These are phyloP conservation scores for Conistra vaccinii DNA, from an alignment of 2,888 invertebrate genomes.

Conservation along the genomic window DNA sequence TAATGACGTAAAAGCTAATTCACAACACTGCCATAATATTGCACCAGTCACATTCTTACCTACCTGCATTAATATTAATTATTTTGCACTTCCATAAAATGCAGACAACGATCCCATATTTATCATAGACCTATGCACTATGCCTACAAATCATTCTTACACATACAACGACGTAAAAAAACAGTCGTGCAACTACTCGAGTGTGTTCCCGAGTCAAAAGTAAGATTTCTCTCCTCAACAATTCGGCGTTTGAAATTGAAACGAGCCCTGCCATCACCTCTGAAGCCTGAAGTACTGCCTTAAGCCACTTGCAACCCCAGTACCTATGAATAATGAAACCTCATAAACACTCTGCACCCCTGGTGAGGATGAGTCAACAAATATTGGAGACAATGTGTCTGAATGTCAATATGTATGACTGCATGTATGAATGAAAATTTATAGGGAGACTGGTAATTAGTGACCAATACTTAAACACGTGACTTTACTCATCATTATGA, in stretches of 20 bases:
- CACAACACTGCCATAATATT: too few relatives aligned
- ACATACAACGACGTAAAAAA: not conserved
- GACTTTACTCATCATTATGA: too few relatives aligned
- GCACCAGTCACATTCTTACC: too few relatives aligned
- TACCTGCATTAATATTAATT: too few relatives aligned
- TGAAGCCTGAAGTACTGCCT: conserved; percentile 49
- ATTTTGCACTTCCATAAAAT: too few relatives aligned
- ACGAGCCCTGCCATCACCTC: conserved; percentile 16
- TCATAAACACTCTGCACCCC: conserved; percentile 76
- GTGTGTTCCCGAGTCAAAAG: not conserved
- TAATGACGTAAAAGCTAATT: too few relatives aligned
- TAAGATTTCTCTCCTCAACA: not conserved
- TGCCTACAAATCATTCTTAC: too few relatives aligned
- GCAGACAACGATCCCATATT: too few relatives aligned
- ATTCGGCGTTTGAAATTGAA: conserved; percentile 32
- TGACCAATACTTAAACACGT: too few relatives aligned
- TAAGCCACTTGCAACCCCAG: conserved; percentile 62
- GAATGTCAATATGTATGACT: not conserved
- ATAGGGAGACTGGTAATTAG: too few relatives aligned
- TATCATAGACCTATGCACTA: too few relatives aligned
- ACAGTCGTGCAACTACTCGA: not conserved
- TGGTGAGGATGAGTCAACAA: conserved; percentile 48
- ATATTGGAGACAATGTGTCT: conserved; percentile 17
- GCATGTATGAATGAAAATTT: not conserved
- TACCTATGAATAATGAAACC: conserved; percentile 78